A percentile compares a stretch with the other conserved stretches of the same genome.
Conservation (phyloP, 2,888 invertebrate species). For the Drosophila sordidula region DNA sequence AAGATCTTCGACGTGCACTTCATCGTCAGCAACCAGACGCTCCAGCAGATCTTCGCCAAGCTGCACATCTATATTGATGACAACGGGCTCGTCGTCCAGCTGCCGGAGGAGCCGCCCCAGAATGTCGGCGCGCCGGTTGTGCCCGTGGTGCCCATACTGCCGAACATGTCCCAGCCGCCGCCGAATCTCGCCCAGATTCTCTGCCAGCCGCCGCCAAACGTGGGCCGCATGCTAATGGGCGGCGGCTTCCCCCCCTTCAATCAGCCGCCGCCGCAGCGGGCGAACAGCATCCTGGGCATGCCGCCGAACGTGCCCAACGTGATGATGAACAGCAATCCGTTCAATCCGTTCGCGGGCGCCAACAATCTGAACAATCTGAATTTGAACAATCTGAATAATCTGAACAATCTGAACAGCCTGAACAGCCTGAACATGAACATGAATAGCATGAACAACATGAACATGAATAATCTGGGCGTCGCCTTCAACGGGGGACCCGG, state of each 20-base stretch:
- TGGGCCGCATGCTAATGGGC: constrained; percentile 76
- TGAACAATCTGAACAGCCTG: constrained; percentile 26
- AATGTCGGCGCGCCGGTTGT: constrained; percentile 1
- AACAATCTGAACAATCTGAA: constrained; percentile 25
- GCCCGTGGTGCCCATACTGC: constrained; percentile 57
- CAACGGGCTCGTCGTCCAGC: constrained; percentile 86
- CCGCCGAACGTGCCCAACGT: constrained; percentile 33
- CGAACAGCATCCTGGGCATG: constrained; percentile 47
- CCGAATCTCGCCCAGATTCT: constrained; percentile 70
- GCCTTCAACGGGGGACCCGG: constrained; percentile 37
- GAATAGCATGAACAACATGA: constrained; percentile 37
- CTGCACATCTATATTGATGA: constrained; percentile 87
- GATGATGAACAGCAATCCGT: constrained; percentile 61
- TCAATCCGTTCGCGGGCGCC: constrained; percentile 67
- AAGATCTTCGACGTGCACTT: constrained; percentile 87
- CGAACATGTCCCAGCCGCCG: constrained; percentile 81
- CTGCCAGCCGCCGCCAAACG: constrained; percentile 80
- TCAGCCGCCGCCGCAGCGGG: constrained; percentile 81
- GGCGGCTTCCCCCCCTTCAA: constrained; percentile 64
- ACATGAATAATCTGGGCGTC: constrained; percentile 28
- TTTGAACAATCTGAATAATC: constrained; percentile 26
- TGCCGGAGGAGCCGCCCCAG: constrained; percentile 69
- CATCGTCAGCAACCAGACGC: constrained; percentile 86
- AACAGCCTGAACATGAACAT: constrained; percentile 48
- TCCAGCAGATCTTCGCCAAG: constrained; percentile 88